Base-by-base conservation (phyloP, 2,797 vertebrate genomes). In the Pseudomugil gertrudae region DNA sequence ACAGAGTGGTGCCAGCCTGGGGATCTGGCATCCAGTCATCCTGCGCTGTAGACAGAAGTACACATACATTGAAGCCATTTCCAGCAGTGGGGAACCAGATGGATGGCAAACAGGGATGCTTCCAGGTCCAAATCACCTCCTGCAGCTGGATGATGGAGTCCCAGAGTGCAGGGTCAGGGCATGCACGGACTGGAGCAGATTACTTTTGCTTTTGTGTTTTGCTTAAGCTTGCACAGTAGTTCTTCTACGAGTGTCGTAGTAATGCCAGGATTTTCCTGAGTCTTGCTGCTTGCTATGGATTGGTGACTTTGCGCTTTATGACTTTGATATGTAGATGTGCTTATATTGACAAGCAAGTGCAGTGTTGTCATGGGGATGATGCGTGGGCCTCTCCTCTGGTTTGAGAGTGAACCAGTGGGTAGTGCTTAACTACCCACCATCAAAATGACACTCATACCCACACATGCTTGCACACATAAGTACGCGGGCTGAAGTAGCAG, bases 321-420 rank as follows among this genome's bases (percentile, higher is more conserved):
- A 78, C 76, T 84, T 47, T 55, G 63, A 82, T 71, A 77, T 69
- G 83, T 72, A 24, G 77, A 86, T 69, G 68, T 78, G 68, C 74
- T 82, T 72, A 11, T 38, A n/a, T 70, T 76, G 81, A 83, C 64
- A 68, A 29, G 63, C 51, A 52, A 57, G 68, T 23, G 11, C 64
- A 40, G 63, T 55, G 85, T 89, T 91, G 87, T 90, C 87, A 91
- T 87, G 83, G 87, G 80, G 74, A 89, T 76, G 63, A 79, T 65
- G 72, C 79, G 87, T 80, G 74, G 81, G 81, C 69, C 81, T 82
- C 56, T 68, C 56, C 58, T 75, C 57, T 74, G 72, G 76, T 63
- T 9, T 74, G 67, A 56, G 38, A 78, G 65, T 60, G 68, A 81
- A 70, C 66, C 67, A 56, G 63, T 61, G 68, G 75, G 66, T 35